phyloP scores from a whole-genome alignment of 2,888 invertebrate species.

The Caenorhabditis zanzibari region DNA sequence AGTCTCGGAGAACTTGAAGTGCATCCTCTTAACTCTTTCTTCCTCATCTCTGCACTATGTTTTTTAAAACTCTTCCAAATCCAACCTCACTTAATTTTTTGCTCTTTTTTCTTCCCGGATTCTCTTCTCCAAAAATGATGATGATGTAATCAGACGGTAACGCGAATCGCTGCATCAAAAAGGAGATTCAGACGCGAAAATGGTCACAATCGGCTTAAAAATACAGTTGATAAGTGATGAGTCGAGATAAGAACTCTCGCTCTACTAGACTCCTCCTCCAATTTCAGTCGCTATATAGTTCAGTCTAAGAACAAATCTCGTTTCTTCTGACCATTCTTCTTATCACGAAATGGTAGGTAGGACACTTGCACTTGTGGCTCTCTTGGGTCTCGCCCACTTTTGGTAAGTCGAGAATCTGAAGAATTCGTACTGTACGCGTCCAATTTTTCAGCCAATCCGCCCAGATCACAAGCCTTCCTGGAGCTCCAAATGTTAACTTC shows the following conservation, averaged over 20 bases:
- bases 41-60: not conserved
- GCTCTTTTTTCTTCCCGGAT: conserved; percentile 35
- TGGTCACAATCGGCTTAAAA: conserved; percentile 60
- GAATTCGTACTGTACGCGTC: not conserved
- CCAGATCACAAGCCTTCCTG: conserved; percentile 68
- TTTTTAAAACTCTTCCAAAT: conserved; percentile 2
- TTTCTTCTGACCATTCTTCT: conserved; percentile 37
- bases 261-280: conserved; percentile 48
- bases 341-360: conserved; percentile 36
- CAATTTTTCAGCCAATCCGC: conserved; percentile 53
- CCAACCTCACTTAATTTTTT: conserved; percentile 16
- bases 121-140: conserved; percentile 11
- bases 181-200: conserved; percentile 46
- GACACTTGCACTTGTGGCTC: conserved; percentile 44
- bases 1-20: conserved; percentile 38
- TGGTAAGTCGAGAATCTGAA: conserved; percentile 21
- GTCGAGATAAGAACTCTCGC: conserved; percentile 20
- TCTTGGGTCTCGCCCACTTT: conserved; percentile 46
- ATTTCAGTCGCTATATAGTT: conserved; percentile 32
- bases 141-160: conserved; percentile 25
- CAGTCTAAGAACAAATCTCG: conserved; percentile 2
- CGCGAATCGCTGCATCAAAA: not conserved
- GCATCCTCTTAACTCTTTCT: conserved; percentile 27
- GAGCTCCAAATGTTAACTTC: conserved; percentile 80
- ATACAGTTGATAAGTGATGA: conserved; percentile 23